Evolutionary conservation across 2,113 vertebrate genomes (phyloP), one percentile per base, ranked within the genome.

Genomic region (Scophthalmus maximus): DNA sequence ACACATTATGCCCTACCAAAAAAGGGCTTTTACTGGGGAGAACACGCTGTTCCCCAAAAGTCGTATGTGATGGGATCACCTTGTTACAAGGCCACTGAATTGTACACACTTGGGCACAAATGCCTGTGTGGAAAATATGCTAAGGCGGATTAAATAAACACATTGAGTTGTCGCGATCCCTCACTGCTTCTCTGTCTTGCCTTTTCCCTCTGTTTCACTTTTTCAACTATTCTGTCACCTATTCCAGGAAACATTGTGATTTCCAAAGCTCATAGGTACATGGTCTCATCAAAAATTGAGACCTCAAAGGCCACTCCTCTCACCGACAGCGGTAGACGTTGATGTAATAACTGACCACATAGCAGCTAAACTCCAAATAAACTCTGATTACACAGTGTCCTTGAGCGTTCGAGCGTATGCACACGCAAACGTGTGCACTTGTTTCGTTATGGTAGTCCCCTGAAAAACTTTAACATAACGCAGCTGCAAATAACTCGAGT

Each of bases 51-150:
- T 79, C 84, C 62, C 67, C 29, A 56, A 75, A 73, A 71, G 68
- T 85, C 56, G 56, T 67, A 55, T 73, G 72, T 75, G 68, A 84
- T 90, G 57, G 81, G 75, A 80, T 87, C 81, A 89, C 58, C 50
- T 79, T 64, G 53, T 66, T 76, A 67, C 60, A 83, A 84, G 76
- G 77, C 65, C 75, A 68, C 52, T 67, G 73, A 80, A 57, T 62
- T 44, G 70, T 70, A 62, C 26, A 59, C 36, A 58, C 44, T 42
- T 56, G 73, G 63, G 42, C 70, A 64, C 67, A 62, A 83, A 51
- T 82, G 61, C 53, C 65, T 2, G 27, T 71, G 65, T 76, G 66
- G 62, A 80, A 80, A 73, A 60, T 79, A 53, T 58, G 30, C 69
- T 84, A 86, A 84, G 42, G 30, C 29, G 70, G 76, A 63, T 83